Base-by-base conservation (phyloP, 92 coral and sea anemone genomes). In the Nematostella vectensis region DNA sequence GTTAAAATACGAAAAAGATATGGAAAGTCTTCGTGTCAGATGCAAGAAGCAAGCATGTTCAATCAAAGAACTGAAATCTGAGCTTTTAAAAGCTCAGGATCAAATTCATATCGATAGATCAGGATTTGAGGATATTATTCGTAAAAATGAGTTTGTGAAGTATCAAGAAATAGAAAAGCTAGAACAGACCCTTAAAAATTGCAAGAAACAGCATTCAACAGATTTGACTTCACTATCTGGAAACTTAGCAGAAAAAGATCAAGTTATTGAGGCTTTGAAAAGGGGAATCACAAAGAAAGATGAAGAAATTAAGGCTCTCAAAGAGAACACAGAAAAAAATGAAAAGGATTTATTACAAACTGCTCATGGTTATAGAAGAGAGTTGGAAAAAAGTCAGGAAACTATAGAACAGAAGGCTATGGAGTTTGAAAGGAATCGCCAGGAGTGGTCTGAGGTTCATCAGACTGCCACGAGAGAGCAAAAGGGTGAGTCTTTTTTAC, bases 81-180 rank as follows among this genome's bases (percentile, higher is more conserved):
- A 78, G 11, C 68, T 87, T 42, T 55, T 48, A 11, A 75, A 83
- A 31, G 61, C 75, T 16, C 83, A 49, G 13, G 69, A 70, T 48
- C 79, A 83, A 70, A 62, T 76, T 29, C 44, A 77, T 68, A 48
- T 68, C 47, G 83, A 89, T 48, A 58, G 95, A 51, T 63, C 53
- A 42, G 70, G 83, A n/a, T 85, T 85, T 57, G 82, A 89, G 57
- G 74, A 74, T 60, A 74, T 84, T 47, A 40, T 84, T 16, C 59
- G 87, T 19, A 72, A 69, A 29, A 77, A 62, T 50, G 88, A 75
- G 25, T 68, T 53, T 43, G 83, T 74, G 25, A 80, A 75, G 48
- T 80, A 70, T 50, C 64, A 82, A 53, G 88, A 79, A 49, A 40
- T 79, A 12, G 72, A 60, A 47, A 59, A 67, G 39, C 43, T 80